Evolutionary conservation across 2,888 invertebrate species (phyloP), one percentile per base, ranked within the genome.

Genomic region (Drosophila robusta): DNA sequence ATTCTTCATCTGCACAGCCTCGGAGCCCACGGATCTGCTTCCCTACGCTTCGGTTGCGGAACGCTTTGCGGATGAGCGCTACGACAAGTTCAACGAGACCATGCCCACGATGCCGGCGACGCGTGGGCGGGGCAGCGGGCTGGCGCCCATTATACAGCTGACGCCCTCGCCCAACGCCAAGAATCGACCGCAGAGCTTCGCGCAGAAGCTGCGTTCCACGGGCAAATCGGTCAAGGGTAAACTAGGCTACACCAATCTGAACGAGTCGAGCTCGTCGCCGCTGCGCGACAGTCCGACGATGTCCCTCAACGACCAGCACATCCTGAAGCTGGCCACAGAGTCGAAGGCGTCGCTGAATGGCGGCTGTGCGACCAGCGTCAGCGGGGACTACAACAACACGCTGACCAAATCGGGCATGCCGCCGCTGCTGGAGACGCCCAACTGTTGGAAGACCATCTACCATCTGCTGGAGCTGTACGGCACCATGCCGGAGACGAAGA

Each of bases 361-460:
- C 1, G 89, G 87, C 11, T 90, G 90, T 62, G 90, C 91, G 0
- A 91, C 90, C 2, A 90, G 90, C 24, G 87, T 91, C 2, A 92
- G 90, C 52, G 89, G 91, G 1, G 91, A 92, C 60, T 91, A 91
- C 58, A 90, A 90, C 61, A 90, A 90, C 51, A 90, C 90, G 0
- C 69, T 91, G 22, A 89, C 90, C 46, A 92, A 92, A 65, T 89
- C 90, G 38, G 87, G 83, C 12, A 68, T 79, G 49, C 87, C 89
- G 0, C 89, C 90, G 3, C 41, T 90, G 60, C 47, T 90, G 56
- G 91, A 91, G 52, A 92, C 91, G 3, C 97, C 97, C 11, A 95
- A 96, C 81, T 98, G 98, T 90, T 99, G 98, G 98, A 96, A 97
- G 90, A 98, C 98, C 0, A 96, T 99, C 78, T 98, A 98, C 91